Base-by-base conservation (phyloP, 2,888 invertebrate genomes). In the Holacanthella duospinosa region DNA sequence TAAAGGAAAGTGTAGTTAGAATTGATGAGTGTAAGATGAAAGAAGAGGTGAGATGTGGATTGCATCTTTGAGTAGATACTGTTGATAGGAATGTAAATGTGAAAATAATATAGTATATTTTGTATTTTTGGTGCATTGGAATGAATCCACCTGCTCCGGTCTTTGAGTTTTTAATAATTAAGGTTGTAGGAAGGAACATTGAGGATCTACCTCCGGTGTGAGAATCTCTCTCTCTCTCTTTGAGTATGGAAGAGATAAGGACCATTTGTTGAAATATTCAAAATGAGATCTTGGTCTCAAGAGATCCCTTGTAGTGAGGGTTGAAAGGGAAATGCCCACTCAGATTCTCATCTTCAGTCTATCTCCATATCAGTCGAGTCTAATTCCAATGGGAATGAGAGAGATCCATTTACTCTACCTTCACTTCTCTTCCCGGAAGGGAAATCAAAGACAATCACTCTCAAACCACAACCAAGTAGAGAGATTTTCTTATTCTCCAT, bases 31-130 rank as follows among this genome's bases (percentile, higher is more conserved):
- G 36, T 60, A 63, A 65, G 62, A 61, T 63, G 67, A 64, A 65
- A 65, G 57, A 55, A 63, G 66, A 68, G 66, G 64, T 59, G 59
- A 60, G 62, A 66, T 68, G 68, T 65, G 68, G 60, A 63, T 66
- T 59, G 66, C 64, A 66, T 66, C 60, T 63, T 60, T 65, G 65
- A 66, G 53, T 63, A 43, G 61, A 29, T 60, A 53, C 53, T 61
- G 59, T 57, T 66, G 44, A 62, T 67, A 57, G 64, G 62, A 65
- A 67, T 67, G 67, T 64, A 67, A 67, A 66, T 66, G 55, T 54
- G 36, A 36, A 36, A 54, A n/a, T n/a, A n/a, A n/a, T n/a, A n/a
- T n/a, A n/a, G n/a, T n/a, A n/a, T n/a, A n/a, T n/a, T n/a, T 48
- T 63, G 59, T n/a, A 54, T 63, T 29, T 43, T 53, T 53, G 4